These are phyloP conservation scores for Pseudorhombus dupliciocellatus DNA, from an alignment of 2,113 vertebrate species.

Conservation along the genomic window DNA sequence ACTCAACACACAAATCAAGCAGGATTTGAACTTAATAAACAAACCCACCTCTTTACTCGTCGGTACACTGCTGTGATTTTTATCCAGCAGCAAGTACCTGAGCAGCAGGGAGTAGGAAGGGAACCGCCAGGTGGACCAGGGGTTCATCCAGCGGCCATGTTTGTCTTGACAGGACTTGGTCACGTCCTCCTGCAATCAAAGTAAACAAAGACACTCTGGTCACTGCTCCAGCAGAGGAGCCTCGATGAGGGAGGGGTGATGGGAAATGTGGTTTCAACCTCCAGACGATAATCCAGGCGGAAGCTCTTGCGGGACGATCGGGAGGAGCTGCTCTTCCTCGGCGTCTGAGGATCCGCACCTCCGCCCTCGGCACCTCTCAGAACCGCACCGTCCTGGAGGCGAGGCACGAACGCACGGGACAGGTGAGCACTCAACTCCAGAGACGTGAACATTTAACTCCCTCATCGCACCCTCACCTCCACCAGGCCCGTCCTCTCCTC, in stretches of 20 bases:
- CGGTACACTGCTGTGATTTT: slow-evolving; percentile 73
- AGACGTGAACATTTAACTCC: too few relatives aligned
- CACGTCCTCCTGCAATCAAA: slow-evolving; percentile 69
- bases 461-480: slow-evolving; percentile 69
- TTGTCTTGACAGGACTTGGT: slow-evolving; percentile 71
- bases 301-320: slow-evolving; percentile 73
- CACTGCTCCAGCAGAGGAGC: too few relatives aligned
- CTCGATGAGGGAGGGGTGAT: background rate
- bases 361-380: slow-evolving; percentile 63
- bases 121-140: slow-evolving; percentile 78
- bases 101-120: slow-evolving; percentile 63
- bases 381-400: slow-evolving; percentile 20
- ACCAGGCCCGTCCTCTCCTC: slow-evolving; percentile 53
- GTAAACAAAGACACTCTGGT: background rate
- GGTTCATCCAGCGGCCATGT: slow-evolving; percentile 72
- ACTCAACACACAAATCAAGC: background rate
- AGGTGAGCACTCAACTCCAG: background rate
- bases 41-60: slow-evolving; percentile 62
- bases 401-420: background rate
- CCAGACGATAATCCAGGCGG: slow-evolving; percentile 71
- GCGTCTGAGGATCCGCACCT: slow-evolving; percentile 8
- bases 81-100: slow-evolving; percentile 66
- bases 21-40: too few relatives aligned
- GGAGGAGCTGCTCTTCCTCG: slow-evolving; percentile 67
- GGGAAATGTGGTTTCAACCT: slow-evolving; percentile 50